Evolutionary conservation across 2,113 vertebrate genomes (phyloP), one percentile per base, ranked within the genome.

Genomic region (Ceyx cyanopectus): DNA sequence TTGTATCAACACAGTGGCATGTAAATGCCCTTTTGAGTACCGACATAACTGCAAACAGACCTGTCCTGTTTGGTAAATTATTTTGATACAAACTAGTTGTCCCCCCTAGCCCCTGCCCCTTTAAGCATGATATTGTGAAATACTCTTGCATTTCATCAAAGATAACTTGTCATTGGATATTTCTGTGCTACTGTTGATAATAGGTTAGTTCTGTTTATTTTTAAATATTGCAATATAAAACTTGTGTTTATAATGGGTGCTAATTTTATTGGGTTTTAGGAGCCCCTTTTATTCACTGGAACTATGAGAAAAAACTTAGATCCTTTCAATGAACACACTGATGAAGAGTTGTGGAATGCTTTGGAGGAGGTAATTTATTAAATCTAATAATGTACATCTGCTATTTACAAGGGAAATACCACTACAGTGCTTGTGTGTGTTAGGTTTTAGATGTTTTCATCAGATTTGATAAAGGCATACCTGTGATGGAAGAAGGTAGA

Each of bases 291-390:
- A 70, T 99, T 99, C 94, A 99, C 99, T 46, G 99, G 98, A 82
- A 98, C 98, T 23, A 98, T 99, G 99, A 98, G 99, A 92, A 99
- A 99, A 95, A 99, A 99, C 93, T 95, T 99, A 87, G 99, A 99
- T 96, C 99, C 99, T 50, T 99, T 99, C 87, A 96, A 95, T 75
- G 98, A 99, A 69, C 98, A 99, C 94, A 96, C 97, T 0, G 99
- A 99, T 54, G 98, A 99, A 58, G 98, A 99, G 22, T 97, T 99
- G 72, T 99, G 99, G 99, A 98, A 97, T 8, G 98, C 98, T 76
- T 97, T 99, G 73, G 62, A 98, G 90, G 99, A 99, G 98, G 99
- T 99, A 98, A 97, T 94, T 73, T 93, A 73, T 10, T 70, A 53
- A 83, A 34, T 70, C 45, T 53, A n/a, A 21, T 46, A 40, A 72